Base-by-base conservation (phyloP, 1,140 invertebrate species). In the Aradophagus sp. region DNA sequence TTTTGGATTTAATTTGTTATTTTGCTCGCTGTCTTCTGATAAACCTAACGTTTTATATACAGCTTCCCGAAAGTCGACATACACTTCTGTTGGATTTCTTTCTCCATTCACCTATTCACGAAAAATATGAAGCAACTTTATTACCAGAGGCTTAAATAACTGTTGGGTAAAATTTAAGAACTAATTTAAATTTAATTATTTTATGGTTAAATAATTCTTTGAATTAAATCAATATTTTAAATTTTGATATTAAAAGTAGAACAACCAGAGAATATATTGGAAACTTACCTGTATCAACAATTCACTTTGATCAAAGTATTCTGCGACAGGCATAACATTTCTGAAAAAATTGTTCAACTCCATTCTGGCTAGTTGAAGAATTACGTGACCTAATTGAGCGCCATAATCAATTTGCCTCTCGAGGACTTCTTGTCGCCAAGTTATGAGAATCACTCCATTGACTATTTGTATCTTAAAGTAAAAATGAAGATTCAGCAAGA, bases 401-500 rank as follows among this genome's bases (percentile, higher is more conserved):
- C 94, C 94, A 79, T 95, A 95, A 84, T 95, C 93, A 63, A 96
- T 95, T 88, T 95, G 94, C 63, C 92, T 88, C 82, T 95, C 93
- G 41, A 95, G 86, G 7, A 95, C 90, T 70, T 92, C 90, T 77
- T 95, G 91, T 55, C 92, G 87, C 94, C 94, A 96, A 34, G 92
- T 92, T 48, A 96, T 90, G 19, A 96, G 85, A 41, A 96, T 89
- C 11, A 94, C 93, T 12, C 93, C 93, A 78, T 92, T 95, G 5
- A 95, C 90, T 41, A 93, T 91, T 88, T 94, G 93, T 73, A 96
- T 93, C 94, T 96, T 77, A 15, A 87, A 67, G 0, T 41, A 8
- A 23, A 23, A 23, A 8, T 5, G 8, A 23, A 23, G 20, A 5
- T 23, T 23, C 20, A 23, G 8, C 4, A 16, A 42, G 8, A 0